Base-by-base conservation (phyloP, 2,888 invertebrate genomes). In the Stenurella melanura region DNA sequence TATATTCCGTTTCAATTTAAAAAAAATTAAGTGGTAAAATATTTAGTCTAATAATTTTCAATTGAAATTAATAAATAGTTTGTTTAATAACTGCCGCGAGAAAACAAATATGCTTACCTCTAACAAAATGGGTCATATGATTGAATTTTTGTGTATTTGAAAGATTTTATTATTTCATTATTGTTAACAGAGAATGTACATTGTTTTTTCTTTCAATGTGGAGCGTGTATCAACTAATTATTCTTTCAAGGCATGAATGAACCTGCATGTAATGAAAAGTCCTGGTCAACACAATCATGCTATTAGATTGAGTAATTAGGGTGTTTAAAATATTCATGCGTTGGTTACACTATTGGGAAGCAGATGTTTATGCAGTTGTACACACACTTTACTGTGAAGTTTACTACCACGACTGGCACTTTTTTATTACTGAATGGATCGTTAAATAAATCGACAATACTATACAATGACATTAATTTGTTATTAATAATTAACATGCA, bases 391-490 rank as follows among this genome's bases (percentile, higher is more conserved):
- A n/a, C 30, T 26, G 10, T 61, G 30, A 61, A 61, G 30, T 61
- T 61, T 61, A 30, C 61, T 17, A 34, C 17, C 61, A 34, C 3
- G 61, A 61, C 34, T n/a, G 34, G 61, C 18, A 3, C 61, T 61
- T n/a, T 61, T 61, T 61, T 61, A 61, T 34, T 61, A 26, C 30
- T 34, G 61, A 61, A 61, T 61, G 26, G 30, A 61, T 61, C 61
- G 61, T 61, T 61, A 61, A 61, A 61, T 61, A 61, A 61, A 61
- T 61, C 61, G 61, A 17, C 61, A 34, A 34, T 34, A 30, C 61
- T 26, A 34, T 61, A 61, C 61, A 17, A n/a, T 1, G 30, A 34
- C 61, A 26, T 34, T 34, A 61, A 61, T 61, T 61, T 61, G 17
- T 34, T 26, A 26, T 34, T 61, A 34, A 61, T 61, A 26, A 61